Percentiles rank a stretch among this genome's conserved stretches.
phyloP scores from a whole-genome alignment of 1,140 invertebrate species.

The Drosophila obscura region DNA sequence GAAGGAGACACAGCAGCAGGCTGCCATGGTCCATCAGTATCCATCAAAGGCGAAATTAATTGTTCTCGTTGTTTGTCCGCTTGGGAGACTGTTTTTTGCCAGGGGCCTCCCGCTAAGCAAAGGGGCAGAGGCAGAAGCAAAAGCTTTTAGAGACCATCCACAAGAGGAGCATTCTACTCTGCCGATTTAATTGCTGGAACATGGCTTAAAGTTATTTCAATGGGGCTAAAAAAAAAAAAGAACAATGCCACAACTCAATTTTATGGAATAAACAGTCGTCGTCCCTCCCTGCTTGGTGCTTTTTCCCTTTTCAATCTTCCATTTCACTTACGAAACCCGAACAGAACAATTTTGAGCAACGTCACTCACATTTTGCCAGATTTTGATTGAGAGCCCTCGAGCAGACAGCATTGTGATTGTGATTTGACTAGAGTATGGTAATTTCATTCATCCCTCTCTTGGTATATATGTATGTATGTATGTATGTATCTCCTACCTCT shows the following conservation, averaged over 20 bases:
- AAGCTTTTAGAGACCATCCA: constrained; percentile 19
- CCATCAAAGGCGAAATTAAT: constrained; percentile 70
- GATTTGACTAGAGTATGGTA: constrained; percentile 81
- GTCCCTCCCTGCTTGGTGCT: not conserved
- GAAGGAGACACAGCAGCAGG: not conserved
- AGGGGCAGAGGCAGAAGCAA: constrained; percentile 11
- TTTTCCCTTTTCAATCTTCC: constrained; percentile 34
- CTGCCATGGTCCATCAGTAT: constrained; percentile 28
- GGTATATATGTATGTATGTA: no score
- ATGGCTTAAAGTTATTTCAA: constrained; percentile 22
- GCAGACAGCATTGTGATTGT: constrained; percentile 65
- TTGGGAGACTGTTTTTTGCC: constrained; percentile 17
- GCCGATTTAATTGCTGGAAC: constrained; percentile 30
- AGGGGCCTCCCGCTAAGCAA: not conserved
- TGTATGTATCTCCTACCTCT: not conserved
- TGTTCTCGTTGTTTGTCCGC: constrained; percentile 52
- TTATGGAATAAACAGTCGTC: constrained; percentile 43
- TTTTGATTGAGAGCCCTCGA: constrained; percentile 71
- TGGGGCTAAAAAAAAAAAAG: constrained; percentile 1
- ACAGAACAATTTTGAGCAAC: constrained; percentile 52
- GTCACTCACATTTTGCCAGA: constrained; percentile 60
- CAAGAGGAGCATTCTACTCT: no score
- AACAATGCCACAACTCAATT: constrained; percentile 39
- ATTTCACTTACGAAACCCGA: constrained; percentile 31
- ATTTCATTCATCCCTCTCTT: constrained; percentile 37